Evolutionary conservation across 2,113 vertebrate species (phyloP).

Genomic region (Microtus montanus): DNA sequence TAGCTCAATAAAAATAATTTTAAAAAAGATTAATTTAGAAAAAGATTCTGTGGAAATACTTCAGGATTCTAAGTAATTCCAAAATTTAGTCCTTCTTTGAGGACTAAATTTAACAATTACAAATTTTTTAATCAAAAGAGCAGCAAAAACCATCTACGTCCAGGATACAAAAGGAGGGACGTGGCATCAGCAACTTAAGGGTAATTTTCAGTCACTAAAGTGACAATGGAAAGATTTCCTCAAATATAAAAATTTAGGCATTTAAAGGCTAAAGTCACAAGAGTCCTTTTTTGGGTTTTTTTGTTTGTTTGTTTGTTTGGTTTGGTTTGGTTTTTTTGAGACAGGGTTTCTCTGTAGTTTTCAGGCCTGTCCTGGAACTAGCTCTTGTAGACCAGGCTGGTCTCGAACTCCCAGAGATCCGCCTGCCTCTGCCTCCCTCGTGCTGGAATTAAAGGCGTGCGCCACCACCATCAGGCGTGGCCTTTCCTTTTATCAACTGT

Average conservation of each 20-base stretch:
- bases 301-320: too few relatives aligned
- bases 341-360: too few relatives aligned
- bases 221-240: not conserved
- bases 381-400: too few relatives aligned
- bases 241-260: not conserved
- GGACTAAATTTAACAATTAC: not conserved
- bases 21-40: slow-evolving; percentile 30
- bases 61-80: slow-evolving; percentile 53
- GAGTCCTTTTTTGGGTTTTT: not conserved
- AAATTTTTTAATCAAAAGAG: slow-evolving; percentile 43
- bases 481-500: not conserved
- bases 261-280: not conserved
- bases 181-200: not conserved
- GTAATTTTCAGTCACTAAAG: slow-evolving; percentile 13
- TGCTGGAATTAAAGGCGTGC: too few relatives aligned
- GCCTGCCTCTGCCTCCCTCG: too few relatives aligned
- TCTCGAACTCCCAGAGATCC: too few relatives aligned
- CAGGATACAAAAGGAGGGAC: not conserved
- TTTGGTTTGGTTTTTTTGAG: too few relatives aligned
- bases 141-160: not conserved
- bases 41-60: slow-evolving; percentile 17
- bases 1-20: too few relatives aligned
- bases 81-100: slow-evolving; percentile 44
- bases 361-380: too few relatives aligned
- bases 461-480: too few relatives aligned